These are phyloP conservation scores for Athalia circularis DNA, from an alignment of 2,888 invertebrate genomes.

Conservation along the genomic window DNA sequence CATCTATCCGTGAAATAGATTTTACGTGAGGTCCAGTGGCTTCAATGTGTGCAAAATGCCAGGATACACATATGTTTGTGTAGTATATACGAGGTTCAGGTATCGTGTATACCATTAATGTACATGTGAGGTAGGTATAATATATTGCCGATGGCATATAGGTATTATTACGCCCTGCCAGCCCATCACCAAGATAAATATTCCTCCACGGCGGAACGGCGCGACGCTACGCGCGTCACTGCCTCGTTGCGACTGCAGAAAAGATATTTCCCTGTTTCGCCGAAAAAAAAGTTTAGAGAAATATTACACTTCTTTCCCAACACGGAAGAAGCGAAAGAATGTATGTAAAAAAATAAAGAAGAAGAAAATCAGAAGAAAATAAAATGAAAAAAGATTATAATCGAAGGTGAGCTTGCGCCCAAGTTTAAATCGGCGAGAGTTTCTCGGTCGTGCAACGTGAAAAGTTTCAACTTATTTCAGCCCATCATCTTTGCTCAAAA, in stretches of 20 bases:
- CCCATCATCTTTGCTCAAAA: neutral
- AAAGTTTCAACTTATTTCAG: constrained; percentile 28
- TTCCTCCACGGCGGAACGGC: neutral
- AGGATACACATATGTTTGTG: neutral
- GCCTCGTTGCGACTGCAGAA: neutral
- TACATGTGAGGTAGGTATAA: neutral
- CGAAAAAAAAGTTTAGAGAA: constrained; percentile 16
- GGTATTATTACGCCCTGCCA: neutral
- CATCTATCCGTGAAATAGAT: constrained; percentile 14
- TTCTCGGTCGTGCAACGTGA: constrained; percentile 1
- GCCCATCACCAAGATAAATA: constrained; percentile 13
- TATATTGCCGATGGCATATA: constrained; percentile 21
- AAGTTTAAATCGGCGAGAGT: constrained; percentile 30
- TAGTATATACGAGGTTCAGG: neutral
- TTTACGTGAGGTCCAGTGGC: neutral
- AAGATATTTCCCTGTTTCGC: constrained; percentile 19
- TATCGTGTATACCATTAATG: constrained; percentile 11
- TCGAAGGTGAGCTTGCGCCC: constrained; percentile 5
- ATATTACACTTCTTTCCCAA: constrained; percentile 25
- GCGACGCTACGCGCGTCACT: neutral
- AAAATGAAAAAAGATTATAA: neutral
- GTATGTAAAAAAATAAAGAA: neutral
- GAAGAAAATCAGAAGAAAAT: neutral
- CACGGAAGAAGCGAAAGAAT: neutral
- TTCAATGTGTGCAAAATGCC: too few species aligned